These are phyloP conservation scores for Drosophila pseudotalamancana DNA, from an alignment of 2,888 invertebrate genomes.

Conservation along the genomic window DNA sequence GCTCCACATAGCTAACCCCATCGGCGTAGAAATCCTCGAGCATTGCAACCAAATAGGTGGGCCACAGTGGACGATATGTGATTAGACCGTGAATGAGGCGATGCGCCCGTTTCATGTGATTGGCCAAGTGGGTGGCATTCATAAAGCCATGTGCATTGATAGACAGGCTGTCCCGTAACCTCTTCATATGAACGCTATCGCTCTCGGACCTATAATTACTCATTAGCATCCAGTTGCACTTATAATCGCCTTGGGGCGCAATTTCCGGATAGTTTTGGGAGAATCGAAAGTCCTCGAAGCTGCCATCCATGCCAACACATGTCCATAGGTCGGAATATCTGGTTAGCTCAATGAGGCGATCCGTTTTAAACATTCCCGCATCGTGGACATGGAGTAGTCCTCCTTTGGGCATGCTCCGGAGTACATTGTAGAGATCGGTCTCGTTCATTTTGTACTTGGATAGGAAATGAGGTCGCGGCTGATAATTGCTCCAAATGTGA, in stretches of 20 bases:
- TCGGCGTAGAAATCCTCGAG: conserved; percentile 87
- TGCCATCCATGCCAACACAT: conserved; percentile 33
- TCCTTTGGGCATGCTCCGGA: conserved; percentile 90
- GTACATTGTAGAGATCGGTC: conserved; percentile 87
- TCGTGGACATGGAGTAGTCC: conserved; percentile 89
- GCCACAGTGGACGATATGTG: conserved; percentile 87
- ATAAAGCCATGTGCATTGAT: conserved; percentile 82
- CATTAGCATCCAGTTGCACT: conserved; percentile 68
- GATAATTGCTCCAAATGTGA: conserved; percentile 36
- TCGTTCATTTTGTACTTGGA: conserved; percentile 54
- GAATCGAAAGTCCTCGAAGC: conserved; percentile 54
- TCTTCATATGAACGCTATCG: conserved; percentile 73
- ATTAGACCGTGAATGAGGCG: conserved; percentile 85
- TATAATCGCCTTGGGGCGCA: conserved; percentile 2
- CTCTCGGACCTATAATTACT: conserved; percentile 30
- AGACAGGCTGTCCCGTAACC: conserved; percentile 25
- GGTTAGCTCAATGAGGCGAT: conserved; percentile 86
- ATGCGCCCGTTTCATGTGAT: conserved; percentile 86
- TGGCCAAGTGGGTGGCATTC: conserved; percentile 86
- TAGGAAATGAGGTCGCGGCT: conserved; percentile 38
- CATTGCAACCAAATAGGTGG: conserved; percentile 87
- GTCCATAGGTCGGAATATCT: conserved; percentile 52
- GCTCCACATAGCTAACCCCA: conserved; percentile 88
- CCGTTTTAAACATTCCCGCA: conserved; percentile 86
- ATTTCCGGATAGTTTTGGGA: conserved; percentile 24